A percentile compares a stretch with the other conserved stretches of the same genome.
phyloP scores from a whole-genome alignment of 2,113 vertebrate species.

The Pseudolaguvia tuberculata region DNA sequence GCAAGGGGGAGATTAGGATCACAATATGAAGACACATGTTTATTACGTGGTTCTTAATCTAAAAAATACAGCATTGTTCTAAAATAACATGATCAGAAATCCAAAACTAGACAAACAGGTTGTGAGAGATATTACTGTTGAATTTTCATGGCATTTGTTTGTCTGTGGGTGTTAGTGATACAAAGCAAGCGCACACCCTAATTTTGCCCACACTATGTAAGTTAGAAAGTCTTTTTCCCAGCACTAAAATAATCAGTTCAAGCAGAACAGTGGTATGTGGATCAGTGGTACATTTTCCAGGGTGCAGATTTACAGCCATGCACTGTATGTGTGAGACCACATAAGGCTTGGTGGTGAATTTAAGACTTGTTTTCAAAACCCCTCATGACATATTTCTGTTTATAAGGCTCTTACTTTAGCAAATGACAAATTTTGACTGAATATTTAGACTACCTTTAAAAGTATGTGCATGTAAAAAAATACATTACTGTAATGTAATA shows the following conservation, averaged over 20 bases:
- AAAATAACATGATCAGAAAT: no score
- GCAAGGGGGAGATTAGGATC: constrained; percentile 52
- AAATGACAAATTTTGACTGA: neutral
- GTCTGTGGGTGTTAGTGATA: constrained; percentile 41
- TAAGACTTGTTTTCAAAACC: constrained; percentile 38
- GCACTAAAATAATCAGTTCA: constrained; percentile 34
- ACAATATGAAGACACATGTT: constrained; percentile 11
- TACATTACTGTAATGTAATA: constrained; percentile 14
- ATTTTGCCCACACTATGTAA: constrained; percentile 25
- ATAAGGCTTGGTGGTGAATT: constrained; percentile 21
- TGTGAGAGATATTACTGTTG: constrained; percentile 40
- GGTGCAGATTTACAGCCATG: constrained; percentile 30
- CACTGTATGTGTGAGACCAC: constrained; percentile 20
- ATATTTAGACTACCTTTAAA: constrained; percentile 33
- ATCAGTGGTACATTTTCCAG: constrained; percentile 21
- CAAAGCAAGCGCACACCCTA: constrained; percentile 28
- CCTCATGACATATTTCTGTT: constrained; percentile 27
- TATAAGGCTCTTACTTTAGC: constrained; percentile 39
- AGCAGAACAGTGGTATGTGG: constrained; percentile 25
- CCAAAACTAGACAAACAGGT: constrained; percentile 38
- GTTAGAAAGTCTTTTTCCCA: constrained; percentile 32
- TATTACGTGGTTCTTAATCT: no score
- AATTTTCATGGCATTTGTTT: constrained; percentile 51
- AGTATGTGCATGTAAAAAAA: constrained; percentile 1
- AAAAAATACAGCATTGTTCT: no score